These are phyloP conservation scores for Thamnophis sirtalis DNA, from an alignment of 2,113 vertebrate species.

Conservation along the genomic window DNA sequence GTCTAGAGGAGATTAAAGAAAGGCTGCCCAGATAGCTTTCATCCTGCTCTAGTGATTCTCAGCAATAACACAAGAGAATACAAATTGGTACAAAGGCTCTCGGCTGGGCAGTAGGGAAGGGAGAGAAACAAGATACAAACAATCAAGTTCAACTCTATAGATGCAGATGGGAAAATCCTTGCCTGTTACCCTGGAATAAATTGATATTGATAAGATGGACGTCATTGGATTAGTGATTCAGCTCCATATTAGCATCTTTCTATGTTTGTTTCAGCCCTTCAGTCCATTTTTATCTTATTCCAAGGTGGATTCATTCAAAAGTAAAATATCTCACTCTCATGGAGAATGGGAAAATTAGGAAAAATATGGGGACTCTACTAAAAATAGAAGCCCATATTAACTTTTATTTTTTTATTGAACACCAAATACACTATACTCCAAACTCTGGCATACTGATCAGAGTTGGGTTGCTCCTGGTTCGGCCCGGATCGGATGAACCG, in stretches of 20 bases:
- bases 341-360: not conserved
- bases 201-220: not conserved
- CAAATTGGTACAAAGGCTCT: not conserved
- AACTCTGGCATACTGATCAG: not conserved
- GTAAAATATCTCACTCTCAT: not conserved
- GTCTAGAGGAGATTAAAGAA: conserved; percentile 23
- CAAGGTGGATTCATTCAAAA: conserved; percentile 1
- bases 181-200: not conserved
- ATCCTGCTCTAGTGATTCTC: conserved; percentile 22
- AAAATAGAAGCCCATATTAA: not conserved
- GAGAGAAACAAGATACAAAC: not conserved
- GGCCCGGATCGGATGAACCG: too few relatives aligned
- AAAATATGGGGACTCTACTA: not conserved
- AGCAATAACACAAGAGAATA: not conserved
- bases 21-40: conserved; percentile 26
- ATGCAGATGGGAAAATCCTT: not conserved
- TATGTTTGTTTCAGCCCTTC: not conserved
- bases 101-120: not conserved
- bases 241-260: not conserved
- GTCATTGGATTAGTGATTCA: not conserved
- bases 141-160: not conserved
- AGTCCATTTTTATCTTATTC: conserved; percentile 26
- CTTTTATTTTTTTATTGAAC: not conserved
- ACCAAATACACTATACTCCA: not conserved
- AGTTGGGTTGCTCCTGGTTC: too few relatives aligned